Percentiles rank a stretch among this genome's conserved stretches.
Evolutionary conservation across 1,140 invertebrate species (phyloP).

Genomic region (Drosophila ambigua): DNA sequence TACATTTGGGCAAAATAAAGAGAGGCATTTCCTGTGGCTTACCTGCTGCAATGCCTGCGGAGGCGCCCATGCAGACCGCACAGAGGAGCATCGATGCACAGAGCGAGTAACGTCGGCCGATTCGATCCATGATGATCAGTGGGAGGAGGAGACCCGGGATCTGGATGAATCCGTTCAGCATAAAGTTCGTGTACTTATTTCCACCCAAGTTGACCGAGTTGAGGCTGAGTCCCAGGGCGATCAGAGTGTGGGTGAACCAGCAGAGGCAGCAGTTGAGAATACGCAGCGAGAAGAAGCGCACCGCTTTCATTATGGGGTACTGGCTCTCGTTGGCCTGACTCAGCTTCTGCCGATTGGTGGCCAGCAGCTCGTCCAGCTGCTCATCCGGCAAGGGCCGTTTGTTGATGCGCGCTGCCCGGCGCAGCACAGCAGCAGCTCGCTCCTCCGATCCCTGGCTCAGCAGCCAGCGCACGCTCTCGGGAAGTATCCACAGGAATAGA

Average conservation of each 20-base stretch:
- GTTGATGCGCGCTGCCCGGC: constrained; percentile 88
- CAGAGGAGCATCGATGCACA: constrained; percentile 87
- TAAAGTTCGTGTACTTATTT: constrained; percentile 89
- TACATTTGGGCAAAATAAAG: too few species aligned
- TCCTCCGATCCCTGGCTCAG: constrained; percentile 88
- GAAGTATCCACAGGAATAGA: constrained; percentile 86
- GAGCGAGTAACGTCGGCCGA: constrained; percentile 87
- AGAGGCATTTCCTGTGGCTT: neutral
- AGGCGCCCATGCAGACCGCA: constrained; percentile 83
- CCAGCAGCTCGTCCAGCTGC: constrained; percentile 81
- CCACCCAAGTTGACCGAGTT: constrained; percentile 90
- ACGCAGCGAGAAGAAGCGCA: constrained; percentile 83
- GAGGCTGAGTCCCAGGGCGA: constrained; percentile 93
- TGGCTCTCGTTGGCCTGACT: constrained; percentile 65
- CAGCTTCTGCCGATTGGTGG: constrained; percentile 61
- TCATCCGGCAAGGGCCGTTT: constrained; percentile 85
- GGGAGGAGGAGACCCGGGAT: constrained; percentile 89
- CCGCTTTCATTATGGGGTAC: constrained; percentile 66
- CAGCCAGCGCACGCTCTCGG: constrained; percentile 90
- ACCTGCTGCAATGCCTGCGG: constrained; percentile 62
- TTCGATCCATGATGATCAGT: constrained; percentile 87
- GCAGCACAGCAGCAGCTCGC: constrained; percentile 86
- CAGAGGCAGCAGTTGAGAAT: constrained; percentile 88
- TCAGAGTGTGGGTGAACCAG: constrained; percentile 89
- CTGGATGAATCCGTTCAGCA: constrained; percentile 89